These are phyloP conservation scores for Zingel zingel DNA, from an alignment of 2,113 vertebrate species.

Conservation along the genomic window DNA sequence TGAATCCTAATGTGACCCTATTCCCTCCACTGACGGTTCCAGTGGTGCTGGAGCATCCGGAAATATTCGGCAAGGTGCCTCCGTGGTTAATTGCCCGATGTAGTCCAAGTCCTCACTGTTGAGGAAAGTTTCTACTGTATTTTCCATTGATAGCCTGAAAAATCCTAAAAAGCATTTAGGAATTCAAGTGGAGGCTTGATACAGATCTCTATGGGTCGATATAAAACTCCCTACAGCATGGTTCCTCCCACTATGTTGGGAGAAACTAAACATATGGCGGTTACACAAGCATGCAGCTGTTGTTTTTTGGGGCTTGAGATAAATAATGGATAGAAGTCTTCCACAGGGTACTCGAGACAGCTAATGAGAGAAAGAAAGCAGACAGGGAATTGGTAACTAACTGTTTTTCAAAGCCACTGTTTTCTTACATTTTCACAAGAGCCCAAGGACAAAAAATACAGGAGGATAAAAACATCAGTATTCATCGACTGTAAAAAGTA, in stretches of 20 bases:
- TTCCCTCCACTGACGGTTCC: conserved; percentile 55
- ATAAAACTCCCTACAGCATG: conserved; percentile 51
- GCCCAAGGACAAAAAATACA: conserved; percentile 74
- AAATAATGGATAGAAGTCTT: conserved; percentile 83
- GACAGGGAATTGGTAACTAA: conserved; percentile 77
- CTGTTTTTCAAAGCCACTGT: conserved; percentile 75
- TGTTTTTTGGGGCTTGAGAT: conserved; percentile 76
- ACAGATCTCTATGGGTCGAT: conserved; percentile 67
- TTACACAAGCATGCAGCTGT: conserved; percentile 81
- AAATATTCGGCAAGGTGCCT: conserved; percentile 50
- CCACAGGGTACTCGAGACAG: conserved; percentile 74
- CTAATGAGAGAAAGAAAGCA: conserved; percentile 80
- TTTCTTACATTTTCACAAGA: conserved; percentile 72
- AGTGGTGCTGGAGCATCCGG: conserved; percentile 46
- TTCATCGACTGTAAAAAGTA: conserved; percentile 58
- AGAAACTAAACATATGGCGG: conserved; percentile 75
- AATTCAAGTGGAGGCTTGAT: conserved; percentile 35
- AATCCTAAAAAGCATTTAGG: conserved; percentile 14
- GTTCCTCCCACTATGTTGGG: conserved; percentile 73
- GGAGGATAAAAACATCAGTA: conserved; percentile 64
- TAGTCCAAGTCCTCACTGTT: conserved; percentile 24
- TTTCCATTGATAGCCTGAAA: conserved; percentile 36
- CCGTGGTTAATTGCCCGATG: conserved; percentile 50
- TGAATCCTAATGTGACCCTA: conserved; percentile 78
- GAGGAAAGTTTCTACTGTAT: conserved; percentile 29